A percentile compares a stretch with the other conserved stretches of the same genome.
These are phyloP conservation scores for Charanyca ferruginea DNA, from an alignment of 2,888 invertebrate genomes.

Conservation along the genomic window DNA sequence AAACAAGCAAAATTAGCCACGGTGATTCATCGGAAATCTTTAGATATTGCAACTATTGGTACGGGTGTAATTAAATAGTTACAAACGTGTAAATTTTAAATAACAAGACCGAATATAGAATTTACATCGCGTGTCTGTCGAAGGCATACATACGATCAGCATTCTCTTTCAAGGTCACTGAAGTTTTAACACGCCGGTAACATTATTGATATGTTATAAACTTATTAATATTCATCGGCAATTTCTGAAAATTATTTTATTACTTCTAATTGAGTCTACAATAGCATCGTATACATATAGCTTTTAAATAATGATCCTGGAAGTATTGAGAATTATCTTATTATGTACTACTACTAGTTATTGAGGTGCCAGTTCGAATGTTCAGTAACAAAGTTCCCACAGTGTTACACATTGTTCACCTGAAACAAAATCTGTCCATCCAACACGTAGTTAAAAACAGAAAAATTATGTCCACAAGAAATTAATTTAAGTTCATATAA, in stretches of 20 bases:
- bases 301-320: slow-evolving; percentile 16
- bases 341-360: neutral
- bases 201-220: slow-evolving; percentile 35
- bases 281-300: neutral
- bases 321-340: neutral
- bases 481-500: slow-evolving; percentile 41
- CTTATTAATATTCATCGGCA: too few relatives aligned
- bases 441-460: neutral
- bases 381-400: too few relatives aligned
- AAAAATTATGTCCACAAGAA: slow-evolving; percentile 11
- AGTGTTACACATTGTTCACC: neutral
- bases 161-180: slow-evolving; percentile 23
- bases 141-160: slow-evolving; percentile 38
- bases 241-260: neutral
- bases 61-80: slow-evolving; percentile 42
- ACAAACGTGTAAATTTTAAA: slow-evolving; percentile 43
- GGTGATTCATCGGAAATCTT: slow-evolving; percentile 46
- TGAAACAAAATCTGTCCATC: neutral
- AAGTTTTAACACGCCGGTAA: slow-evolving; percentile 29
- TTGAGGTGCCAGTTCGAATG: neutral
- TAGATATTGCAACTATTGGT: slow-evolving; percentile 32
- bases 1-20: neutral
- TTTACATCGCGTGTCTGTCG: slow-evolving; percentile 31
- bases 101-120: slow-evolving; percentile 40
- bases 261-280: neutral